Evolutionary conservation across 2,113 vertebrate species (phyloP), one percentile per base, ranked within the genome.

Genomic region (Gopherus flavomarginatus): DNA sequence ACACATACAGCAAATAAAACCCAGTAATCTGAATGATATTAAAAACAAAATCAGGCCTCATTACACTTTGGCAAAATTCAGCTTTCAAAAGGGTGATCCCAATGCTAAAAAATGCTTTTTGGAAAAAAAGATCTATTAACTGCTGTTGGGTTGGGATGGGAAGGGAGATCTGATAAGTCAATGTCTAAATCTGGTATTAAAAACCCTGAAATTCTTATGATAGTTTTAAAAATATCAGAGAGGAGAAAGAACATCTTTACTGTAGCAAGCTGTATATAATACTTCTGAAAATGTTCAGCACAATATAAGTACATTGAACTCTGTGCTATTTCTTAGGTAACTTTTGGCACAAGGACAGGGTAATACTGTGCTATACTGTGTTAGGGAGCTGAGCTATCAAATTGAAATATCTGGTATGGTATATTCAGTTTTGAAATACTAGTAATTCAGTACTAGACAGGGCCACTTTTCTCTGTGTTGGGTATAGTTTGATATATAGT

Each of bases 371-470:
- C 82, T 86, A 93, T 94, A 91, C 91, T 86, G 96, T 77, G 47
- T 89, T 89, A 96, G 96, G 90, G 96, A 90, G 93, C 92, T 65
- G 93, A 97, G 84, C 89, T 90, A 82, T 91, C 96, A 92, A 89
- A 93, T 77, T 95, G 92, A 95, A 92, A 80, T 83, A 95, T 80
- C 52, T 95, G 52, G 1, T 85, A 95, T 85, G 52, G 86, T 86
- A 91, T 69, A 91, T 69, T 80, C 29, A 53, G 21, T 87, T 83
- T 82, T 56, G 81, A 9, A 97, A 97, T 89, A 97, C 65, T 38
- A 72, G 35, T 38, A 38, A 72, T 72, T 72, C n/a, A 72, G 65
- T 90, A 77, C 50, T 69, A 29, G 75, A 78, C 42, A 47, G 44
- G 11, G 75, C 75, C 26, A 78, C 75, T 78, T 96, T 89, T 93